Conservation (phyloP, 30 jellyfish, hydroid and myxozoan species). For the Cassiopea xamachana region DNA sequence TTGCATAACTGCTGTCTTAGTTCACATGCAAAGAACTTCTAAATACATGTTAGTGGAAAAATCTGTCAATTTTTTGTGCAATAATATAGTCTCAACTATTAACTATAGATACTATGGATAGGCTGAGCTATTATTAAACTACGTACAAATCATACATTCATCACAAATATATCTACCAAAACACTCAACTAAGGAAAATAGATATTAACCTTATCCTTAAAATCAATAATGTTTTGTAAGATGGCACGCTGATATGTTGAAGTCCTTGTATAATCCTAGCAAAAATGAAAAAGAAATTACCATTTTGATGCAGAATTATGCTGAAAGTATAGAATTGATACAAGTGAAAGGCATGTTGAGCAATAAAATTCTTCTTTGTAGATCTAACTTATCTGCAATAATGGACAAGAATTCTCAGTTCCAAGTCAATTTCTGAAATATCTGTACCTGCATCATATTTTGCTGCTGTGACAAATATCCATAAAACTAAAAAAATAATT, state of each 20-base stretch:
- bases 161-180: neutral
- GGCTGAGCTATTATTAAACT: too few relatives aligned
- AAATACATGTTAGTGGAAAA: too few relatives aligned
- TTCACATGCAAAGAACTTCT: too few relatives aligned
- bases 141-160: too few relatives aligned
- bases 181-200: neutral
- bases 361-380: too few relatives aligned
- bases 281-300: neutral
- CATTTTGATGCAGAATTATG: too few relatives aligned
- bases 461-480: slow-evolving; percentile 97
- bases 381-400: too few relatives aligned
- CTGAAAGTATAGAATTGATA: too few relatives aligned
- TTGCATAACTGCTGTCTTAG: neutral
- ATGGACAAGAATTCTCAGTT: neutral
- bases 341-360: too few relatives aligned
- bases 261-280: slow-evolving; percentile 95
- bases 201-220: slow-evolving; percentile 83
- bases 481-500: slow-evolving; percentile 78
- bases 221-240: slow-evolving; percentile 86
- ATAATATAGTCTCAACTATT: too few relatives aligned
- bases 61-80: too few relatives aligned
- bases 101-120: too few relatives aligned
- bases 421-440: neutral
- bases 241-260: slow-evolving; percentile 98
- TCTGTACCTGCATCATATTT: slow-evolving; percentile 97